A percentile compares a stretch with the other conserved stretches of the same genome.
Evolutionary conservation across 2,113 vertebrate genomes (phyloP).

Genomic region (Rhabdomys dilectus): DNA sequence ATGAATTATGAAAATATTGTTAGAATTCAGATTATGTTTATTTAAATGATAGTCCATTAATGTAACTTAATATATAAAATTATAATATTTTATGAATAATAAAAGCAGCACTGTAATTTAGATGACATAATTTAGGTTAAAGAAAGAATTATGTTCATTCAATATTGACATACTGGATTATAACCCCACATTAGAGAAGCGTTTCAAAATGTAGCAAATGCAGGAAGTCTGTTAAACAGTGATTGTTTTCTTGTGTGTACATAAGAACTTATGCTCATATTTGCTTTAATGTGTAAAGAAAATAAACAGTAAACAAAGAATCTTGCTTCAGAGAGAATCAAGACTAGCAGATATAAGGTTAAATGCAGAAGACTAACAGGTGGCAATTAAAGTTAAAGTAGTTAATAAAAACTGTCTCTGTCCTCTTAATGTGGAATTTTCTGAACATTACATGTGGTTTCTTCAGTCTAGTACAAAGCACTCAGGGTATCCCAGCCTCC

Average conservation of each 20-base stretch:
- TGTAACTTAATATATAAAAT: background rate
- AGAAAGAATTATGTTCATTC: background rate
- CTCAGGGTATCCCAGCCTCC: background rate
- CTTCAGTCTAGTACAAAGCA: background rate
- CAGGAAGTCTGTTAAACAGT: background rate
- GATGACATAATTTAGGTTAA: slow-evolving; percentile 17
- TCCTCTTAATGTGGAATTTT: background rate
- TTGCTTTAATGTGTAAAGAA: background rate
- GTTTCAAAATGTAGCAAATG: background rate
- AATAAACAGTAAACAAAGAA: background rate
- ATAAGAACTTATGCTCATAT: too few relatives aligned
- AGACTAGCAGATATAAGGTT: background rate
- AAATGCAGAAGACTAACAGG: background rate
- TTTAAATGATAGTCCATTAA: background rate
- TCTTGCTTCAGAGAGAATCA: background rate
- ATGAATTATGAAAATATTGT: background rate
- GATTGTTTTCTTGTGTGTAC: background rate
- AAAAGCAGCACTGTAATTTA: background rate
- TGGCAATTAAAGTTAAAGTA: background rate
- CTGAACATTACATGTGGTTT: background rate
- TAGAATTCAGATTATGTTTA: background rate
- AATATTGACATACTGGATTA: background rate
- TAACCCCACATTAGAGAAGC: background rate
- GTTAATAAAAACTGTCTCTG: background rate
- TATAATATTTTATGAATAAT: background rate